Conservation (phyloP, 2,113 vertebrate species). For the Psophia crepitans region DNA sequence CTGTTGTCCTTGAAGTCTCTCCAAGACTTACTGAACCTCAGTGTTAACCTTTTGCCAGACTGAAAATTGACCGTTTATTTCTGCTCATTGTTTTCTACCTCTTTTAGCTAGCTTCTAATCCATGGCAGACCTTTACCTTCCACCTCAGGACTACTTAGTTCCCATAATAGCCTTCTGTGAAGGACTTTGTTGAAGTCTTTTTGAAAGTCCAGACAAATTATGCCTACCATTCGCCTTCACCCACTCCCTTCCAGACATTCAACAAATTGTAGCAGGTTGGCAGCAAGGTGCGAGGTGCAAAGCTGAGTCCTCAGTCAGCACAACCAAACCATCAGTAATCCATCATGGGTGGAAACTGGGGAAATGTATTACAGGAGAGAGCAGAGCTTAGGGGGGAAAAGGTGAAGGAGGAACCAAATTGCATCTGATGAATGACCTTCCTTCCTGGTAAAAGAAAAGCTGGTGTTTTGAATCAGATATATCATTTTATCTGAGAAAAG, state of each 20-base stretch:
- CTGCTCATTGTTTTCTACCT: constrained; percentile 20
- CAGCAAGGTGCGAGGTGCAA: background rate
- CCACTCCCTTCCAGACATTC: background rate
- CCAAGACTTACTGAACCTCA: constrained; percentile 4
- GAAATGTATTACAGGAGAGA: background rate
- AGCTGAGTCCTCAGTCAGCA: background rate
- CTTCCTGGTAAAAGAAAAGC: background rate
- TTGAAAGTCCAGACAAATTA: background rate
- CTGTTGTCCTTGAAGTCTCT: constrained; percentile 37
- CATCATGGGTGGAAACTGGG: background rate
- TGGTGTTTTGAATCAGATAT: background rate
- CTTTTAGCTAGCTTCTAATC: background rate
- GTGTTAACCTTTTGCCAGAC: constrained; percentile 27
- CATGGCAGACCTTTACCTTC: background rate
- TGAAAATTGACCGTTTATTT: constrained; percentile 31
- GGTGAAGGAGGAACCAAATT: background rate
- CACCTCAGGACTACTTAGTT: background rate
- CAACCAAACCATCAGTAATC: background rate
- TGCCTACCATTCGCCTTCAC: background rate
- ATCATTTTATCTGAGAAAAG: background rate
- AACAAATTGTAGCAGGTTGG: background rate
- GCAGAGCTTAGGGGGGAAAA: background rate
- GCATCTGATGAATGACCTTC: background rate
- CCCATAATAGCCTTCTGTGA: background rate
- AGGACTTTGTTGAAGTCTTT: background rate